A percentile compares a stretch with the other conserved stretches of the same genome.
phyloP scores from a whole-genome alignment of 2,113 vertebrate genomes.

The Ondatra zibethicus region DNA sequence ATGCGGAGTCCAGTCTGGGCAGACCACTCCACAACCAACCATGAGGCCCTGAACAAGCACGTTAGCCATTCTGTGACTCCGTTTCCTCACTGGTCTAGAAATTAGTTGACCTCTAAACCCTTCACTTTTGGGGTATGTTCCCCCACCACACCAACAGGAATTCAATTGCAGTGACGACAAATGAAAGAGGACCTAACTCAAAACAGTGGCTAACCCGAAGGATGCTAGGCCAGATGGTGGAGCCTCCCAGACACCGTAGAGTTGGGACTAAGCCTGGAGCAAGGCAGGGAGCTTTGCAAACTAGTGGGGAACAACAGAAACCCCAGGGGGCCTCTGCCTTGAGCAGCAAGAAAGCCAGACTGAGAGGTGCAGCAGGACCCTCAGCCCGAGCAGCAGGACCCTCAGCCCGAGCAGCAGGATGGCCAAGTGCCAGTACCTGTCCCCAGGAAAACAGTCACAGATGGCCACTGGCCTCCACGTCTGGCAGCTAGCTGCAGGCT shows the following conservation, averaged over 20 bases:
- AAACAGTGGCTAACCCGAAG: not conserved
- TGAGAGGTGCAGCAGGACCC: not conserved
- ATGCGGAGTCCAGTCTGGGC: not conserved
- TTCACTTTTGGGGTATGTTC: not conserved
- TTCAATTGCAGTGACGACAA: not conserved
- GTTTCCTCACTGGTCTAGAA: not conserved
- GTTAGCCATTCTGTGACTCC: slow-evolving; percentile 9
- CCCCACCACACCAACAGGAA: not conserved
- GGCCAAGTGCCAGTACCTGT: slow-evolving; percentile 66
- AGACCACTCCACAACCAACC: not conserved
- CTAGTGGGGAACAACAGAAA: not conserved
- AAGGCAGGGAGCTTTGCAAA: not conserved
- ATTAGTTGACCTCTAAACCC: not conserved
- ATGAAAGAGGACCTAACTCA: not conserved
- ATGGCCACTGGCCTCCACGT: not conserved
- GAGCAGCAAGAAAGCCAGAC: not conserved
- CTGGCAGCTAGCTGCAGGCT: not conserved
- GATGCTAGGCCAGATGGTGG: not conserved
- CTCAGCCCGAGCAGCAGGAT: not conserved
- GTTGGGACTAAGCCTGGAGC: not conserved
- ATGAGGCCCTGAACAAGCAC: not conserved
- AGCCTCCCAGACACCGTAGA: not conserved
- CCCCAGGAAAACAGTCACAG: slow-evolving; percentile 48
- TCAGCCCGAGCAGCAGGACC: not conserved
- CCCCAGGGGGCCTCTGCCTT: not conserved